Percentiles rank a stretch among this genome's conserved stretches.
Conservation (phyloP, 53 echinoderm and acorn worm genomes). For the Mesocentrotus franciscanus region DNA sequence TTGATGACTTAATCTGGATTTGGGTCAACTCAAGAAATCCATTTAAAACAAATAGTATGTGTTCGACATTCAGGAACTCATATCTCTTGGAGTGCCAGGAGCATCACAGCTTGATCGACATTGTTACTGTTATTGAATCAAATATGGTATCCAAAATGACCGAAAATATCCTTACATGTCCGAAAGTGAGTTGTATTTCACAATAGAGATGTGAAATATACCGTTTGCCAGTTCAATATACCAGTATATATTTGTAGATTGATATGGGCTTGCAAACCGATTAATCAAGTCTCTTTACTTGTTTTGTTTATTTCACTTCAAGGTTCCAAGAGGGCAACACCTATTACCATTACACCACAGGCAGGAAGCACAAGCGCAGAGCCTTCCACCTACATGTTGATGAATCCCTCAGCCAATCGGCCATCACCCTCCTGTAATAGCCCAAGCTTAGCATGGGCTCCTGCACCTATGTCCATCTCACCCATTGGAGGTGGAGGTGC, state of each 20-base stretch:
- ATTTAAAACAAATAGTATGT: too few relatives aligned
- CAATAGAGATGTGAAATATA: too few relatives aligned
- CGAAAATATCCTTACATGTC: too few relatives aligned
- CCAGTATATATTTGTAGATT: not conserved
- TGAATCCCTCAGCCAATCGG: conserved; percentile 63
- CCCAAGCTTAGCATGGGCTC: not conserved
- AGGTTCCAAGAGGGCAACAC: conserved; percentile 67
- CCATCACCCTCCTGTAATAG: not conserved
- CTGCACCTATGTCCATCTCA: conserved; percentile 10
- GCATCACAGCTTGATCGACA: too few relatives aligned
- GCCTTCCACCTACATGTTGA: conserved; percentile 69
- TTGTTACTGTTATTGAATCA: too few relatives aligned
- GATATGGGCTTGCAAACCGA: not conserved
- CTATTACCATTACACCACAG: conserved; percentile 56
- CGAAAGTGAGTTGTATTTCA: too few relatives aligned
- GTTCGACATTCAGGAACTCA: too few relatives aligned
- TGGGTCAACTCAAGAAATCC: too few relatives aligned
- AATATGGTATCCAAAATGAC: too few relatives aligned
- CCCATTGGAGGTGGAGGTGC: not conserved
- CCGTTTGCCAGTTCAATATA: too few relatives aligned
- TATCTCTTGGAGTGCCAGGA: too few relatives aligned
- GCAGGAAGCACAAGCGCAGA: conserved; percentile 57
- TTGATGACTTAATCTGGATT: too few relatives aligned
- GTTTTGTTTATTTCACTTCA: not conserved
- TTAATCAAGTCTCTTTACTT: not conserved